Percentiles rank a stretch among this genome's conserved stretches.
Conservation (phyloP, 92 coral and sea anemone species). For the Epizoanthus scotinus region DNA sequence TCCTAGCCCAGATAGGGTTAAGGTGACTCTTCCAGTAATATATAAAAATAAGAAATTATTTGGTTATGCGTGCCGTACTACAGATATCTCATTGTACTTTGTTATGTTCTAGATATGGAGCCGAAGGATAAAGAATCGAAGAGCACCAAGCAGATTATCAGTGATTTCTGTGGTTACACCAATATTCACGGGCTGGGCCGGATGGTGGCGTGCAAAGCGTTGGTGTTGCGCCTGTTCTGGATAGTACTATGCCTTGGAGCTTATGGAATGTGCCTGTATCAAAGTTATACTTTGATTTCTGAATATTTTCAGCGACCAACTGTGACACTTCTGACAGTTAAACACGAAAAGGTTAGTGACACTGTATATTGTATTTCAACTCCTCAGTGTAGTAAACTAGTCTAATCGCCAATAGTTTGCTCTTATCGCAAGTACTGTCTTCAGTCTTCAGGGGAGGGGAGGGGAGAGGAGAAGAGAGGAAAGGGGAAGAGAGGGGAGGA, state of each 20-base stretch:
- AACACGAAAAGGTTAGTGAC: constrained; percentile 26
- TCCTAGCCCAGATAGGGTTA: no score
- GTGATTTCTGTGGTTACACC: constrained; percentile 38
- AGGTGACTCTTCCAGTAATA: no score
- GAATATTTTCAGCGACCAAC: constrained; percentile 33
- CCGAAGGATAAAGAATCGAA: background rate
- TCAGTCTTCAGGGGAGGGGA: no score
- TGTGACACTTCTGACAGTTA: constrained; percentile 25
- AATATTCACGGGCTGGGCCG: constrained; percentile 34
- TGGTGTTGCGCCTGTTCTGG: constrained; percentile 25
- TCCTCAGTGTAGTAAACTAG: no score
- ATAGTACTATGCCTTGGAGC: constrained; percentile 14
- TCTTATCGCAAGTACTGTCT: no score
- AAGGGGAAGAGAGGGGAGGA: no score
- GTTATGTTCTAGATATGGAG: background rate
- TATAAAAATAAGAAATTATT: no score
- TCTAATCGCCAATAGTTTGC: no score
- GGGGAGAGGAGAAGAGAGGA: no score
- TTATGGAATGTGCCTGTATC: constrained; percentile 30
- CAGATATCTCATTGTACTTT: no score
- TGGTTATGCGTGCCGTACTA: no score
- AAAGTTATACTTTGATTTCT: background rate
- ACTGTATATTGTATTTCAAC: background rate
- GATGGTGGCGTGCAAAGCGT: constrained; percentile 25
- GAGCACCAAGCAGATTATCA: background rate